These are phyloP conservation scores for Drosophila niveifrons DNA, from an alignment of 2,888 invertebrate species.

Conservation along the genomic window DNA sequence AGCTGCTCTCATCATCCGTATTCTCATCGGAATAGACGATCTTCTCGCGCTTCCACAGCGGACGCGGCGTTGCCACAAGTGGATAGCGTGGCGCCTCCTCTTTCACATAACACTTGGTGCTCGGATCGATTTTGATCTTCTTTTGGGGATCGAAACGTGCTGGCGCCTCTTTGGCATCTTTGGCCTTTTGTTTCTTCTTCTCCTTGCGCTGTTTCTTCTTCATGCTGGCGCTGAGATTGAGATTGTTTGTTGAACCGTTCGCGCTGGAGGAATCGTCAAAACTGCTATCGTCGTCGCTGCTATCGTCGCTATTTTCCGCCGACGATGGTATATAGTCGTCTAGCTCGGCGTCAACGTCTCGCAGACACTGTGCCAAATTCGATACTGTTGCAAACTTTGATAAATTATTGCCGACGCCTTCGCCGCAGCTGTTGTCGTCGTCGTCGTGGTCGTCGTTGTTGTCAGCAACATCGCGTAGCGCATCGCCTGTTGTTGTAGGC, in stretches of 20 bases:
- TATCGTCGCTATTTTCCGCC: conserved; percentile 77
- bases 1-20: conserved; percentile 85
- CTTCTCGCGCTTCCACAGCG: conserved; percentile 87
- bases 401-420: conserved; percentile 83
- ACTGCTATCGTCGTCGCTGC: conserved; percentile 71
- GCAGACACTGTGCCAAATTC: conserved; percentile 85
- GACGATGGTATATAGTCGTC: conserved; percentile 85
- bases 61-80: conserved; percentile 88
- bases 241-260: conserved; percentile 73
- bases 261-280: conserved; percentile 82
- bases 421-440: conserved; percentile 70
- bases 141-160: conserved; percentile 85
- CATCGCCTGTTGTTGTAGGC: conserved; percentile 39
- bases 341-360: conserved; percentile 85
- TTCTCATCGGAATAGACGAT: conserved; percentile 86
- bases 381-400: conserved; percentile 86
- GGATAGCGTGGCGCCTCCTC: conserved; percentile 87
- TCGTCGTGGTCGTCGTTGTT: conserved; percentile 29
- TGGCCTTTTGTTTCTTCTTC: conserved; percentile 79
- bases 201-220: conserved; percentile 85
- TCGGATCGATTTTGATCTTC: conserved; percentile 84
- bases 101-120: conserved; percentile 86
- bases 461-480: conserved; percentile 29
- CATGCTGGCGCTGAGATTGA: conserved; percentile 83
- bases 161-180: conserved; percentile 59